Evolutionary conservation across 2,113 vertebrate species (phyloP), one percentile per base, ranked within the genome.

Genomic region (Peromyscus polionotus): DNA sequence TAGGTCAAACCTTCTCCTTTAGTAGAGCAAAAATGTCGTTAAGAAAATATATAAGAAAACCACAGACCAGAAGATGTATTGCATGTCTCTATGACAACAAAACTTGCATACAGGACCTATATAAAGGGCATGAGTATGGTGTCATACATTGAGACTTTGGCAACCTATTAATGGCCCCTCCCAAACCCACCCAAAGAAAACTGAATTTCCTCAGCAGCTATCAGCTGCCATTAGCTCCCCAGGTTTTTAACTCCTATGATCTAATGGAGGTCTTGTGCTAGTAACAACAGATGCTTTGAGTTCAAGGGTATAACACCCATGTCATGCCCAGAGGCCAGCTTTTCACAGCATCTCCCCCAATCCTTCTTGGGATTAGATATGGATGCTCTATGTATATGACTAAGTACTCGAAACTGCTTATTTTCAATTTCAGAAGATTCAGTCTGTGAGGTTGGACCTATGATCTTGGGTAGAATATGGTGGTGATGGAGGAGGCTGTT

Each of bases 11-110:
- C 70, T 93, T 81, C 9, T 92, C 63, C 16, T 79, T 79, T 65
- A 39, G 59, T n/a, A 67, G 80, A 89, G 80, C 51, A 65, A 93
- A 93, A 75, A 28, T 12, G 79, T 3, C 42, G 81, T 76, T 51
- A 93, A 85, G 65, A 91, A 91, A 73, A 92, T 77, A 0, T 61
- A 84, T 83, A 51, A 45, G 7, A n/a, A 95, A 95, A 33, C 10
- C n/a, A 96, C n/a, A 39, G 31, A 70, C 17, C 33, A 42, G 57
- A 48, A 85, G 88, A 65, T 45, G 13, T 12, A 85, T 22, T 42
- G 13, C 4, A 51, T 36, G 14, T 77, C 39, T 80, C 3, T 33
- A 54, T 59, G 51, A 90, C 24, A 91, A 84, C 28, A 93, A 88
- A 88, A 22, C 16, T 61, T 93, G 0, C 2, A 81, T 80, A 70